These are phyloP conservation scores for Sebastes cheni DNA, from an alignment of 2,797 vertebrate species.

Conservation along the genomic window DNA sequence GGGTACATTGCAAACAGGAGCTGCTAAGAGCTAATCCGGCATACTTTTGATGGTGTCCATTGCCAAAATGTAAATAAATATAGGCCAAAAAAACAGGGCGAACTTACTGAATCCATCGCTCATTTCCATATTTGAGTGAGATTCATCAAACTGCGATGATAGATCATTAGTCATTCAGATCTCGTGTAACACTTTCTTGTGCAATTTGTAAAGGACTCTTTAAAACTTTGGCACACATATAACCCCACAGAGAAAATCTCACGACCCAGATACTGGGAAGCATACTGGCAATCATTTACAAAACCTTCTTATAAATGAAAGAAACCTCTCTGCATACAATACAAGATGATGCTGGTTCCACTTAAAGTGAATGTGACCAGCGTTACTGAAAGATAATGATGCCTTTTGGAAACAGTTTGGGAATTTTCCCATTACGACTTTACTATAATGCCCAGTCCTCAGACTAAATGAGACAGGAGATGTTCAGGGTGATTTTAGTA, in stretches of 20 bases:
- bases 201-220: neutral
- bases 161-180: neutral
- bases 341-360: neutral
- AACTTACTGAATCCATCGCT: neutral
- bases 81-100: neutral
- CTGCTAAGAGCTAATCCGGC: neutral
- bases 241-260: neutral
- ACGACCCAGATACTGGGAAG: neutral
- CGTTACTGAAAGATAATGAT: neutral
- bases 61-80: neutral
- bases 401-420: neutral
- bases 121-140: neutral
- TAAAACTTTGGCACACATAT: neutral
- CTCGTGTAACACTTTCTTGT: neutral
- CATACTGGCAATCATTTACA: neutral
- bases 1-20: neutral
- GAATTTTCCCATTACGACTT: neutral
- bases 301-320: slow-evolving; percentile 3
- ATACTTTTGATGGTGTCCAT: neutral
- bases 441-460: neutral
- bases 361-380: slow-evolving; percentile 1
- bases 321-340: neutral
- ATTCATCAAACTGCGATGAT: neutral
- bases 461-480: neutral
- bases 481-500: neutral